These are phyloP conservation scores for Nephrocerus scutellatus DNA, from an alignment of 2,888 invertebrate genomes.

Conservation along the genomic window DNA sequence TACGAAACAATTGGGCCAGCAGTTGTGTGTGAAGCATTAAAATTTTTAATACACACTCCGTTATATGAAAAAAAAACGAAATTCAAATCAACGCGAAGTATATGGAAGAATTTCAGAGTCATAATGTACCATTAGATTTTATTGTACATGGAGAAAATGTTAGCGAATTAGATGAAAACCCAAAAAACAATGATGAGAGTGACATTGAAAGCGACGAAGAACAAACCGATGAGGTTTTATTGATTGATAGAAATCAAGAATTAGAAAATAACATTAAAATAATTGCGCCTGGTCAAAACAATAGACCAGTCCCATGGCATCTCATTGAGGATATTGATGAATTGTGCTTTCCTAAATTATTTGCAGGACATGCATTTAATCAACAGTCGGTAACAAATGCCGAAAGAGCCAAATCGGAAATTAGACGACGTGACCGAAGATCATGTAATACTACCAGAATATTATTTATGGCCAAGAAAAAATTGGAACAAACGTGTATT, in stretches of 20 bases:
- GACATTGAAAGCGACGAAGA: no score
- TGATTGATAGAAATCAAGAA: no score
- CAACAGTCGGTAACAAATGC: background rate
- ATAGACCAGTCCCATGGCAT: slow-evolving; percentile 26
- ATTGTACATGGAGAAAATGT: background rate
- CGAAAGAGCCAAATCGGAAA: slow-evolving; percentile 3
- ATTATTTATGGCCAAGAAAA: no score
- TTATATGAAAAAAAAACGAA: no score
- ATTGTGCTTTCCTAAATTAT: slow-evolving; percentile 27
- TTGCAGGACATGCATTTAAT: slow-evolving; percentile 17
- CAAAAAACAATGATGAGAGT: no score
- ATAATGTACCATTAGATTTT: slow-evolving; percentile 1
- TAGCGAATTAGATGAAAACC: no score
- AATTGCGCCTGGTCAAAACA: slow-evolving; percentile 29
- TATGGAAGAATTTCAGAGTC: no score
- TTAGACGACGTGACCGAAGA: background rate
- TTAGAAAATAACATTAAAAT: slow-evolving; percentile 10
- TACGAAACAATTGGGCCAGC: slow-evolving; percentile 28
- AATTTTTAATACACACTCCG: slow-evolving; percentile 22
- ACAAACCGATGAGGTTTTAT: no score
- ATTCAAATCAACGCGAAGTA: background rate
- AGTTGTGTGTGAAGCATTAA: slow-evolving; percentile 23
- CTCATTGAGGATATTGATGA: slow-evolving; percentile 25
- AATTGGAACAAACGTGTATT: no score
- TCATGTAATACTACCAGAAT: no score